phyloP scores from a whole-genome alignment of 1,140 invertebrate genomes.

The Chironomus striatipennis region DNA sequence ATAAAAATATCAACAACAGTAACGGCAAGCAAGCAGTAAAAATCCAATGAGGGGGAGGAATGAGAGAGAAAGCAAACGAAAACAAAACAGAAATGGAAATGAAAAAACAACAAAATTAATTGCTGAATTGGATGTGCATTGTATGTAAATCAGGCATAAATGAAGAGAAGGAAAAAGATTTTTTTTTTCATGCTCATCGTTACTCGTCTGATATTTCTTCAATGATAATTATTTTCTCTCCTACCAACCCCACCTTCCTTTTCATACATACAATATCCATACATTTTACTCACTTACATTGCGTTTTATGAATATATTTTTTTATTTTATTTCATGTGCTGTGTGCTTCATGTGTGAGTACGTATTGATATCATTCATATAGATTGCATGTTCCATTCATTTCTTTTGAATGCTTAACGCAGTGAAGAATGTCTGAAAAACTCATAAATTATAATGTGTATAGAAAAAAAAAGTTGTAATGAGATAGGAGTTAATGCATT shows the following conservation, averaged over 20 bases:
- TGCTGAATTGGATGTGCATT: constrained; percentile 16
- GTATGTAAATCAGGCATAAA: constrained; percentile 1
- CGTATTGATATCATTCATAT: neutral
- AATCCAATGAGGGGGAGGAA: too few species aligned
- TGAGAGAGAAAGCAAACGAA: too few species aligned
- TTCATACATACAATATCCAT: too few species aligned
- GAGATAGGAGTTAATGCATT: too few species aligned
- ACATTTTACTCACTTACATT: neutral
- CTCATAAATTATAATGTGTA: neutral
- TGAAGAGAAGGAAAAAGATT: neutral
- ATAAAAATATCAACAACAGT: too few species aligned
- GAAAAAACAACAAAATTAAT: constrained; percentile 21
- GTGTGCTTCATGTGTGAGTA: too few species aligned
- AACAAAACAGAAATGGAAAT: neutral
- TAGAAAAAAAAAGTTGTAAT: too few species aligned
- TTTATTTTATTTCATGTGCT: too few species aligned
- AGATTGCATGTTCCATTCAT: neutral
- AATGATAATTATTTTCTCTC: neutral
- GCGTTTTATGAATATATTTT: too few species aligned
- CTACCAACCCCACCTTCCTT: neutral
- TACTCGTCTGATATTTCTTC: neutral
- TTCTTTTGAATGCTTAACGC: neutral
- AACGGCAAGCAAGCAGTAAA: too few species aligned
- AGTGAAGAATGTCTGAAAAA: neutral
- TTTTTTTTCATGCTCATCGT: neutral